phyloP scores from a whole-genome alignment of 2,888 invertebrate species.

The Cryptosula pallasiana region DNA sequence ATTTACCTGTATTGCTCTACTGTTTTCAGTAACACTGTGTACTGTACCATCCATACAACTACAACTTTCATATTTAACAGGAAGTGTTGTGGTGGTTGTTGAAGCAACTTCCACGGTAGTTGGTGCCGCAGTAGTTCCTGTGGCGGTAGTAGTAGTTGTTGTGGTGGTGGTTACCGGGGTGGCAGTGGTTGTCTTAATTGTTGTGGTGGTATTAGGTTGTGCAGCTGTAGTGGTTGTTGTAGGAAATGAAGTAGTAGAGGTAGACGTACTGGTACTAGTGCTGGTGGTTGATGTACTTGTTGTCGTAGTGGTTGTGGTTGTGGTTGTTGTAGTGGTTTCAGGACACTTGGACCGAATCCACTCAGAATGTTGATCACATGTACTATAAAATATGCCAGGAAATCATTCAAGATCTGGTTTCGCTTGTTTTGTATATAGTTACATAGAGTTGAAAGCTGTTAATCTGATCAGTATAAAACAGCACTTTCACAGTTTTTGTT shows the following conservation, averaged over 20 bases:
- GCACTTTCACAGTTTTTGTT: too few relatives aligned
- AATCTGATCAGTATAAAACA: too few relatives aligned
- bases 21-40: background rate
- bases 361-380: background rate
- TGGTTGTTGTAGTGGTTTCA: background rate
- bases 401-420: too few relatives aligned
- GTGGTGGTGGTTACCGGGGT: background rate
- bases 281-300: background rate
- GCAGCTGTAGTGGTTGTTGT: background rate
- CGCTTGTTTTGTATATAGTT: too few relatives aligned
- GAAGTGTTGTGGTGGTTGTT: background rate
- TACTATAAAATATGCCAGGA: background rate
- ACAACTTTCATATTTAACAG: background rate
- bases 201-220: background rate
- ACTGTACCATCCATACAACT: background rate
- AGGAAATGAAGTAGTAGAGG: background rate
- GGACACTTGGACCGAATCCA: background rate
- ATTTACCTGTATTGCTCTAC: background rate
- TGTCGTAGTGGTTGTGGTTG: background rate
- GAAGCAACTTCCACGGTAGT: background rate
- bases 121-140: background rate
- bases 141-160: background rate
- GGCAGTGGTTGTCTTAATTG: background rate
- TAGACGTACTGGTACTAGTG: background rate
- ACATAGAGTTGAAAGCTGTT: too few relatives aligned